Evolutionary conservation across 1,140 invertebrate species (phyloP).

Genomic region (Drosophila ananassae): DNA sequence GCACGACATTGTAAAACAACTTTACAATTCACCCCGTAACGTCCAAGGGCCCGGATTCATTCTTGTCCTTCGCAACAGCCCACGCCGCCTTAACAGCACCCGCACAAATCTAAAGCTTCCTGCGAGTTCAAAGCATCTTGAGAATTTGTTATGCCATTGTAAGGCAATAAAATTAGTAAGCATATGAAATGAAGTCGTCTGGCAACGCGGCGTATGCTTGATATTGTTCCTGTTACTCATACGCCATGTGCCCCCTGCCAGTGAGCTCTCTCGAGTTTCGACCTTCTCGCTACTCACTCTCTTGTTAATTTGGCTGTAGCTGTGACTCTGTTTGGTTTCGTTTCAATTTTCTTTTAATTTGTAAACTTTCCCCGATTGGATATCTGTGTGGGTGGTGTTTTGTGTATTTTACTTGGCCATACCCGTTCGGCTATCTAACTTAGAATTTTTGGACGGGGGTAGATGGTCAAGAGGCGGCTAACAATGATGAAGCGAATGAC

Average conservation of each 20-base stretch:
- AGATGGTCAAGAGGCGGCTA: constrained; percentile 12
- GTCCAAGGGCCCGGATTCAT: background rate
- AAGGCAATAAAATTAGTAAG: constrained; percentile 60
- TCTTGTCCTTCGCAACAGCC: background rate
- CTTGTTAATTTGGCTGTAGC: background rate
- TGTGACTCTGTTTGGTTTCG: constrained; percentile 12
- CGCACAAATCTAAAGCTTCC: constrained; percentile 24
- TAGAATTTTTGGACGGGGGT: constrained; percentile 20
- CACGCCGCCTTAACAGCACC: background rate
- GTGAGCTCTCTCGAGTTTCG: background rate
- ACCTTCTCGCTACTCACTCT: background rate
- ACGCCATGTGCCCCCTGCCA: constrained; percentile 34
- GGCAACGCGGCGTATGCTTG: constrained; percentile 50
- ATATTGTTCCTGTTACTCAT: constrained; percentile 49
- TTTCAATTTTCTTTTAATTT: constrained; percentile 50
- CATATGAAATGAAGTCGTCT: constrained; percentile 62
- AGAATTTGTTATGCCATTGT: constrained; percentile 50
- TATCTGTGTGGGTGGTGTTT: constrained; percentile 7
- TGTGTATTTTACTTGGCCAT: constrained; percentile 30
- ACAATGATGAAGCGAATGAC: constrained; percentile 28
- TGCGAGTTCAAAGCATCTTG: constrained; percentile 58
- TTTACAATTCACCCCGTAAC: constrained; percentile 19
- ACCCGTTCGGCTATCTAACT: constrained; percentile 30
- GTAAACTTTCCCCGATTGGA: constrained; percentile 41
- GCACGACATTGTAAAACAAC: constrained; percentile 26